Evolutionary conservation across 1,140 invertebrate genomes (phyloP).

Genomic region (Drosophila kepulauana): DNA sequence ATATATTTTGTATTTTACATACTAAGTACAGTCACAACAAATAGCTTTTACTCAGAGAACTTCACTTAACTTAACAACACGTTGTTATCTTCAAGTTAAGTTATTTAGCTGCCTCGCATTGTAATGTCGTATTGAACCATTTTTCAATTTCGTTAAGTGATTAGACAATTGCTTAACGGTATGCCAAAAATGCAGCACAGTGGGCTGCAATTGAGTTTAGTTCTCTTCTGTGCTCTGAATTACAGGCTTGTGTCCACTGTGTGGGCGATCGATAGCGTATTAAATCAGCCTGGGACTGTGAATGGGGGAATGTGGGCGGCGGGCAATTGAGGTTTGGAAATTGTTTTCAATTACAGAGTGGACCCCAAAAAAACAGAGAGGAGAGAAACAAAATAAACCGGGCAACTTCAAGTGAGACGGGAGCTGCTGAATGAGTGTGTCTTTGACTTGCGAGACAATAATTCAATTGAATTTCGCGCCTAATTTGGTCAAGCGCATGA

Average conservation of each 20-base stretch:
- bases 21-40: no score
- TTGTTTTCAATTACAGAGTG: constrained; percentile 63
- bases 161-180: constrained; percentile 1
- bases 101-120: no score
- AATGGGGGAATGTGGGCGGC: constrained; percentile 38
- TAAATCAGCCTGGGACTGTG: constrained; percentile 2
- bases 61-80: no score
- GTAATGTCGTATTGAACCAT: no score
- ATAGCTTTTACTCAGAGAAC: no score
- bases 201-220: not conserved
- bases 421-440: not conserved
- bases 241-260: not conserved
- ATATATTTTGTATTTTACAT: no score
- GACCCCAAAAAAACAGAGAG: constrained; percentile 11
- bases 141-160: no score
- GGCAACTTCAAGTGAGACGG: constrained; percentile 5
- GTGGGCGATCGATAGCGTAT: constrained; percentile 30
- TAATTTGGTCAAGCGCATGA: constrained; percentile 70
- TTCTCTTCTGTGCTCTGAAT: not conserved
- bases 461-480: constrained; percentile 79
- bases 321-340: constrained; percentile 51
- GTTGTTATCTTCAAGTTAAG: no score
- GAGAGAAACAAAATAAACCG: constrained; percentile 5
- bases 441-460: constrained; percentile 18
- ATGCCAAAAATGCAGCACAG: not conserved